Base-by-base conservation (phyloP, 1,140 invertebrate genomes). In the Dreissena polymorpha region DNA sequence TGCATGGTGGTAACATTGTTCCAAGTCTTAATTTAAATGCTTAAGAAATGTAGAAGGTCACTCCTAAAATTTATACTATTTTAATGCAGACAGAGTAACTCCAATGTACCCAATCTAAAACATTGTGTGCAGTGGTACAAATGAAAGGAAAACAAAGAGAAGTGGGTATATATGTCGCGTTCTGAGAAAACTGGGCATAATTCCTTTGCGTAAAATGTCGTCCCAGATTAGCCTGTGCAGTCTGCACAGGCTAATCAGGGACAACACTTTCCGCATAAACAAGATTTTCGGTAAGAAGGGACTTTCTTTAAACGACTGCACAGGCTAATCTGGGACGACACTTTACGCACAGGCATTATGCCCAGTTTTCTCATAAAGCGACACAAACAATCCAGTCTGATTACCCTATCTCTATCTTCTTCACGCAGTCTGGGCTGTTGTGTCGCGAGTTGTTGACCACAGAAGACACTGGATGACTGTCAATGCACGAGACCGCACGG, bases 361-460 rank as follows among this genome's bases (percentile, higher is more conserved):
- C n/a, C n/a, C n/a, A n/a, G n/a, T n/a, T n/a, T n/a, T n/a, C n/a
- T n/a, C n/a, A n/a, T n/a, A n/a, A n/a, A n/a, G n/a, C n/a, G n/a
- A n/a, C n/a, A n/a, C 0, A 10, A 64, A 70, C 10, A 50, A 96
- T 96, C 0, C 96, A n/a, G 16, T 86, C 94, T 92, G 83, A 87
- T 87, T 91, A 92, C 89, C 90, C 89, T 16, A 90, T 86, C 63
- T 92, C 90, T 50, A 92, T 84, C 7, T 94, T 94, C 86, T 95
- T 95, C 82, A 95, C 95, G 86, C 96, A 96, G 76, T 95, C 93
- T n/a, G 93, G 88, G 77, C 94, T 94, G 92, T 97, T 96, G 90
- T 96, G 95, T 60, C 94, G 92, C 0, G 95, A 95, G 90, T 96
- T 96, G 89, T 97, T 97, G 0, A 97, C 96, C 70, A 93, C 79